Base-by-base conservation (phyloP, 2,113 vertebrate genomes). In the Amphilophus citrinellus region DNA sequence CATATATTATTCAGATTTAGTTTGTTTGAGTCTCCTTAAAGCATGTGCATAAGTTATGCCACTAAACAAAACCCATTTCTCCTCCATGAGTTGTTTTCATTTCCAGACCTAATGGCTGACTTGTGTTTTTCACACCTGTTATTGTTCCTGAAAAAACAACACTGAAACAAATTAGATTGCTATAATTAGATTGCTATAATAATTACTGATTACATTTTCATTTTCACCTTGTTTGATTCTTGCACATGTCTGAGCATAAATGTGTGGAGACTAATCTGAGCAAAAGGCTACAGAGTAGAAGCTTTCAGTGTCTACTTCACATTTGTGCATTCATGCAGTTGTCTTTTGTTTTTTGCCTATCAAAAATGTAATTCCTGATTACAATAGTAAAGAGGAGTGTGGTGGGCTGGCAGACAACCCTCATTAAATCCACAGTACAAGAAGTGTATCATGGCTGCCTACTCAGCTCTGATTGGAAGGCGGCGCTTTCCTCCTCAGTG, bases 341-440 rank as follows among this genome's bases (percentile, higher is more conserved):
- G 15, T 47, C 44, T 71, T 50, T 11, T 37, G 2, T 37, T 53
- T 44, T 44, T 24, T 44, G 17, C 22, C 61, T 80, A 53, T 53
- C 79, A 44, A 84, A 66, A 24, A 71, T 63, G 1, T 24, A 79
- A 65, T 80, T 86, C 75, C 73, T 86, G 60, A 81, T 86, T 78
- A 76, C 82, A 84, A 61, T 15, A 79, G 79, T 32, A 8, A 18
- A n/a, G 66, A 68, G 50, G 50, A 75, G n/a, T 80, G 27, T 18
- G 77, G 79, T 66, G 84, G 60, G 84, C 77, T 82, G 84, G 58
- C 71, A 86, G 83, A 63, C 79, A 80, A 78, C 73, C 59, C 59
- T 93, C 80, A 84, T 92, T 86, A 71, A 88, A 89, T 84, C 79
- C 18, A 85, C 75, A 85, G 86, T 22, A 87, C 87, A 85, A 53